Conservation (phyloP, 1,140 invertebrate genomes). For the Asobara japonica region DNA sequence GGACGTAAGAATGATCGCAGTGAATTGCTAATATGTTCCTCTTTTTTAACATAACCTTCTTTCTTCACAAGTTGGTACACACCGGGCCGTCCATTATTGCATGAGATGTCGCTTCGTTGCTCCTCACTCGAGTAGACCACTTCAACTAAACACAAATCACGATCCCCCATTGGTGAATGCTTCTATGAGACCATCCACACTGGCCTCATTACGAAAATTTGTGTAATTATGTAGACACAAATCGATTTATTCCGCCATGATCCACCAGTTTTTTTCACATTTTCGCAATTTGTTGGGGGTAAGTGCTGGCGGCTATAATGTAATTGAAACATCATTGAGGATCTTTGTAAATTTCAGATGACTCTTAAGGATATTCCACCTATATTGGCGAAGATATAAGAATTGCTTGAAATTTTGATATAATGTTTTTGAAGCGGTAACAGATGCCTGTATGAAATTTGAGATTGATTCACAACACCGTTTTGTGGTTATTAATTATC, state of each 20-base stretch:
- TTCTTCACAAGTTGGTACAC: neutral
- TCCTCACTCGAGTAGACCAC: neutral
- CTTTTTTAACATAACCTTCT: neutral
- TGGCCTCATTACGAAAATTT: constrained; percentile 14
- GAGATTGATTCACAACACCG: too few species aligned
- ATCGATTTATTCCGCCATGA: neutral
- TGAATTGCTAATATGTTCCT: constrained; percentile 5
- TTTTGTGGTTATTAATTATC: too few species aligned
- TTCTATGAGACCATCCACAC: neutral
- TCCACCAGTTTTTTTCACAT: neutral
- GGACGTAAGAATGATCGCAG: constrained; percentile 1
- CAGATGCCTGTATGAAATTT: too few species aligned
- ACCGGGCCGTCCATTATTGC: neutral
- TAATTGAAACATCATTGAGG: too few species aligned
- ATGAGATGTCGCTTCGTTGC: neutral
- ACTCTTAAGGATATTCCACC: too few species aligned
- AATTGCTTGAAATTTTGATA: too few species aligned
- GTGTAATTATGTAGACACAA: constrained; percentile 4
- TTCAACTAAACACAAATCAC: neutral
- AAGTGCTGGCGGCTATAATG: too few species aligned
- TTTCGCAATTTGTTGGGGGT: neutral
- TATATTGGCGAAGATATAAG: too few species aligned
- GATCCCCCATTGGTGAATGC: neutral
- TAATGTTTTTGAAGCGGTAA: too few species aligned
- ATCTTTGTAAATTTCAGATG: too few species aligned